Conservation (phyloP, 2,113 vertebrate genomes). For the Myrmophylax atrothorax region DNA sequence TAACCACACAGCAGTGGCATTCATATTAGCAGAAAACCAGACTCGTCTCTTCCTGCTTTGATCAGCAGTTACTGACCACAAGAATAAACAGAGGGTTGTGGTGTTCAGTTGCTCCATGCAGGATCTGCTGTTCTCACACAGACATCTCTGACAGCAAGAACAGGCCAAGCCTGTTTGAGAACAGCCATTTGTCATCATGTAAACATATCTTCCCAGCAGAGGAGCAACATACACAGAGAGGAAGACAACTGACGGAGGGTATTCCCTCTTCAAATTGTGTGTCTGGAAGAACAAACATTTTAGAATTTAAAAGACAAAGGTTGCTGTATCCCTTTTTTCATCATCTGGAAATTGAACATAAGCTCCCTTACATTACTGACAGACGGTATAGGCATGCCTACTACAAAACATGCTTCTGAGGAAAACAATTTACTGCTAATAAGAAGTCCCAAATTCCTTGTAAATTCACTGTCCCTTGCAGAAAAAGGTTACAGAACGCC, state of each 20-base stretch:
- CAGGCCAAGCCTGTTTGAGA: background rate
- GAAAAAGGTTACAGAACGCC: background rate
- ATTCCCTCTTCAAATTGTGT: background rate
- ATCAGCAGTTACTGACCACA: constrained; percentile 45
- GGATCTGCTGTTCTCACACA: background rate
- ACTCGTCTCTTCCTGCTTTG: background rate
- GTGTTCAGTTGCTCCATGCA: background rate
- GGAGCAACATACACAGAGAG: accelerated
- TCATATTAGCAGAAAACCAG: constrained; percentile 19
- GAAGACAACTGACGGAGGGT: background rate
- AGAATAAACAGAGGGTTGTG: background rate
- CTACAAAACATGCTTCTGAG: background rate
- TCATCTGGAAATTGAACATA: background rate
- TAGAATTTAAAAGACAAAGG: background rate
- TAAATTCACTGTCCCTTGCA: background rate
- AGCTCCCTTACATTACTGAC: background rate
- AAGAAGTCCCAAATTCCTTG: background rate
- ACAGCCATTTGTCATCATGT: background rate
- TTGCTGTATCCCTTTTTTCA: background rate
- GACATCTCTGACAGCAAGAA: background rate
- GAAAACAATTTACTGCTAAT: background rate
- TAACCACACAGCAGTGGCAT: constrained; percentile 31
- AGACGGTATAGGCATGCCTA: background rate
- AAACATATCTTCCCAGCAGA: background rate
- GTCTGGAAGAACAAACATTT: background rate